Base-by-base conservation (phyloP, 2,113 vertebrate genomes). In the Corythornis cristatus region DNA sequence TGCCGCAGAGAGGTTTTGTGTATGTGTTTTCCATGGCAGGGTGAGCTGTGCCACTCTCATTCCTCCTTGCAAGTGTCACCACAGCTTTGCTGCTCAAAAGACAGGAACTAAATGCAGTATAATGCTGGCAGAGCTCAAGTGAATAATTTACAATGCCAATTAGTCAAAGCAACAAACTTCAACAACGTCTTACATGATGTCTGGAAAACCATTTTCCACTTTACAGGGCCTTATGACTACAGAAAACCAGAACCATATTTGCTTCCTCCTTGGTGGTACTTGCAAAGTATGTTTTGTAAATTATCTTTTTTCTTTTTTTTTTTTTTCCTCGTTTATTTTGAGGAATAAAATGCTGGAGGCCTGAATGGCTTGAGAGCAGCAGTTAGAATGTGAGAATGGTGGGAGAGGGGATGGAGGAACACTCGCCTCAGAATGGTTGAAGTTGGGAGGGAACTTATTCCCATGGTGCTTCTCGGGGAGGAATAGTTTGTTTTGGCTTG, bases 401-500 rank as follows among this genome's bases (percentile, higher is more conserved):
- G 37, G 66, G 93, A 86, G 68, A 78, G 57, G 51, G 61, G 91
- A 66, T 26, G 31, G 80, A 73, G 74, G 88, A 83, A 81, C 65
- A 58, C 28, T 87, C 61, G 74, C 73, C 71, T 95, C 91, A 97
- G 96, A 94, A 97, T 97, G 97, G 94, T 89, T 96, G 92, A 97
- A 97, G 90, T 72, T 97, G 96, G 89, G 93, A 96, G 91, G 74
- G 74, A 85, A 86, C 35, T 92, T 90, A 96, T 95, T 98, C 97
- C 97, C 90, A 23, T 93, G 93, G 92, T 90, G 89, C 77, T 88
- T 97, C 95, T 96, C 67, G 89, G 80, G 82, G 86, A 97, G 79
- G 88, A 90, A 68, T 72, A 87, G 87, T 97, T 97, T 98, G 94
- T 97, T 98, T 98, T 98, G 96, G 93, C 88, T 98, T 97, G 97